Percentiles rank a stretch among this genome's conserved stretches.
These are phyloP conservation scores for Condylura cristata DNA, from an alignment of 2,113 vertebrate species.

Conservation along the genomic window DNA sequence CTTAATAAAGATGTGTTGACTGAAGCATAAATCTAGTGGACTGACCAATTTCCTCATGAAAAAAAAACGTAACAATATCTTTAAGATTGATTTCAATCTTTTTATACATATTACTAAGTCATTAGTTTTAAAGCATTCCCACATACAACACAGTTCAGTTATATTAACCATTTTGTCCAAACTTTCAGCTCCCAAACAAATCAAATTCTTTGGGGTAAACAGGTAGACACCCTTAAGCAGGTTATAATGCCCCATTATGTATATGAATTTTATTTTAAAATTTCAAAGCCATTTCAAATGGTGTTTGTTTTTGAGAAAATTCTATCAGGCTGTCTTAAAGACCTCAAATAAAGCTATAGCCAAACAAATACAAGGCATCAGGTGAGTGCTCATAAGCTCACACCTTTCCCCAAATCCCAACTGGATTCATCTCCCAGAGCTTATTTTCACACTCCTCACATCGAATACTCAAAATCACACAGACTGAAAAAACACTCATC, in stretches of 20 bases:
- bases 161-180: not conserved
- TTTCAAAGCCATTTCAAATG: slow-evolving; percentile 11
- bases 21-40: slow-evolving; percentile 51
- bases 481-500: slow-evolving; percentile 7
- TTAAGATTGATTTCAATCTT: not conserved
- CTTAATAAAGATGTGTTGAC: slow-evolving; percentile 39
- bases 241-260: too few relatives aligned
- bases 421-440: slow-evolving; percentile 45
- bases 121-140: slow-evolving; percentile 31
- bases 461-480: slow-evolving; percentile 61
- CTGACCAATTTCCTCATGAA: slow-evolving; percentile 37
- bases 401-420: slow-evolving; percentile 53
- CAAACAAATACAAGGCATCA: slow-evolving; percentile 1
- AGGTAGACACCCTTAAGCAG: not conserved
- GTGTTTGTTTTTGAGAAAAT: not conserved
- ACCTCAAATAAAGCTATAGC: not conserved
- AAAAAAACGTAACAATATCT: slow-evolving; percentile 36
- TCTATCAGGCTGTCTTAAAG: slow-evolving; percentile 25
- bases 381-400: slow-evolving; percentile 1
- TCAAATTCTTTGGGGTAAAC: slow-evolving; percentile 9
- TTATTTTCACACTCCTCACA: slow-evolving; percentile 49
- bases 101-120: slow-evolving; percentile 7
- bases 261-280: too few relatives aligned
- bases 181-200: slow-evolving; percentile 54
- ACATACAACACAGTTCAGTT: slow-evolving; percentile 12